Conservation (phyloP, 1,140 invertebrate species). For the Liolophura sinensis region DNA sequence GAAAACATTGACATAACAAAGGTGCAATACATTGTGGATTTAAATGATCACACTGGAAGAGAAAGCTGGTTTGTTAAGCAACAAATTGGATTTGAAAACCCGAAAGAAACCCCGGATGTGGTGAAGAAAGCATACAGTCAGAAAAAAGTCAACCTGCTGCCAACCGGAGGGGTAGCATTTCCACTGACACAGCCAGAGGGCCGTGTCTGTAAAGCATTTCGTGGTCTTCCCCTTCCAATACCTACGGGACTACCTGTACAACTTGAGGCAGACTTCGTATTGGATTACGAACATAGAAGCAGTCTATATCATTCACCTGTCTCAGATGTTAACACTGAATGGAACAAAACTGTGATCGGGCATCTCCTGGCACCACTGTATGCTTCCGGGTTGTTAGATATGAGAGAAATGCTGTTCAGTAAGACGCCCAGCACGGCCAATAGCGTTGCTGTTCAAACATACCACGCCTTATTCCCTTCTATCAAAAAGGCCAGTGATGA, state of each 20-base stretch:
- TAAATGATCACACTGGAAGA: too few species aligned
- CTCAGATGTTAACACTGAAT: constrained; percentile 26
- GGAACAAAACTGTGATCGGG: constrained; percentile 38
- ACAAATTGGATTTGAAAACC: constrained; percentile 12
- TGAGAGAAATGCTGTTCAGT: constrained; percentile 10
- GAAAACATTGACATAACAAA: too few species aligned
- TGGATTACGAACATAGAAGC: constrained; percentile 48
- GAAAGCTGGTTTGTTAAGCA: constrained; percentile 16
- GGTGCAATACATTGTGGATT: not conserved
- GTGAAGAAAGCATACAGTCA: constrained; percentile 9
- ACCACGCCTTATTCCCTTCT: constrained; percentile 22
- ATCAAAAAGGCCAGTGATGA: constrained; percentile 3
- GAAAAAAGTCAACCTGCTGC: constrained; percentile 16
- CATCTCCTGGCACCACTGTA: constrained; percentile 39
- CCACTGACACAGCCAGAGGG: not conserved
- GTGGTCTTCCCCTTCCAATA: constrained; percentile 49
- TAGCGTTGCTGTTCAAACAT: constrained; percentile 4
- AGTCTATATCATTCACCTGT: constrained; percentile 34
- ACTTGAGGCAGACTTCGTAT: constrained; percentile 52
- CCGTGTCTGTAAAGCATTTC: constrained; percentile 29
- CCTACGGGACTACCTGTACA: constrained; percentile 44
- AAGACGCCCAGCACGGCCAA: not conserved
- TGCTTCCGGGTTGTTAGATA: constrained; percentile 16
- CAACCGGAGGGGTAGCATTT: constrained; percentile 21
- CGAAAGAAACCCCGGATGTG: not conserved